phyloP scores from a whole-genome alignment of 2,113 vertebrate genomes.

The Panthera uncia region DNA sequence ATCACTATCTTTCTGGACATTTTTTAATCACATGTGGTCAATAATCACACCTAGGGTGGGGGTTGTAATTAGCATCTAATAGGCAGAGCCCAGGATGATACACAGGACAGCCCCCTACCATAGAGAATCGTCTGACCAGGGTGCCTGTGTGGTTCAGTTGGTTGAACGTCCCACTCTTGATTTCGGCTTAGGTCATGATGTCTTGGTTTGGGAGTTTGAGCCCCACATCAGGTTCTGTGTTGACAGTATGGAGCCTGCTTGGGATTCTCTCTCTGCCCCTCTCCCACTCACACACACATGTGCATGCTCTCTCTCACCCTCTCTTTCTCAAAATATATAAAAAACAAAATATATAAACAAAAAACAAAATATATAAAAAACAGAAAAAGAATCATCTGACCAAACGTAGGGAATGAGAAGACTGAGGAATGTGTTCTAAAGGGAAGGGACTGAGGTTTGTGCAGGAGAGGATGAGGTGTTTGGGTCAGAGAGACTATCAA shows the following conservation, averaged over 20 bases:
- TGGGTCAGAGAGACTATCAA: background rate
- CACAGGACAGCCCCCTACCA: background rate
- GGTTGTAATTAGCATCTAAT: background rate
- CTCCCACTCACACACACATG: too few species aligned
- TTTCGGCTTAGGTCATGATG: too few species aligned
- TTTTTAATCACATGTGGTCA: background rate
- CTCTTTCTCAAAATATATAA: too few species aligned
- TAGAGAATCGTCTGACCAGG: background rate
- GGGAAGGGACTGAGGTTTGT: background rate
- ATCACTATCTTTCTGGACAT: background rate
- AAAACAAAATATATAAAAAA: too few species aligned
- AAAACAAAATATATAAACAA: too few species aligned
- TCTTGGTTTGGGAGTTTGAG: too few species aligned
- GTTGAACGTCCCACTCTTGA: too few species aligned
- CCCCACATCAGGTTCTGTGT: too few species aligned
- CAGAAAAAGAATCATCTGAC: background rate
- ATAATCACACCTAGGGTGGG: background rate
- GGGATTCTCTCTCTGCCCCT: too few species aligned
- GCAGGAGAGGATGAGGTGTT: background rate
- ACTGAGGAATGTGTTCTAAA: background rate
- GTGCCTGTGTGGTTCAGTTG: too few species aligned
- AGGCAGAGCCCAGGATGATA: background rate
- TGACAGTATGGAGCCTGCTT: too few species aligned
- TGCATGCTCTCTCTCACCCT: too few species aligned
- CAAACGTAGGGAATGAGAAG: background rate